Evolutionary conservation across 1,140 invertebrate species (phyloP).

Genomic region (Varroa destructor): DNA sequence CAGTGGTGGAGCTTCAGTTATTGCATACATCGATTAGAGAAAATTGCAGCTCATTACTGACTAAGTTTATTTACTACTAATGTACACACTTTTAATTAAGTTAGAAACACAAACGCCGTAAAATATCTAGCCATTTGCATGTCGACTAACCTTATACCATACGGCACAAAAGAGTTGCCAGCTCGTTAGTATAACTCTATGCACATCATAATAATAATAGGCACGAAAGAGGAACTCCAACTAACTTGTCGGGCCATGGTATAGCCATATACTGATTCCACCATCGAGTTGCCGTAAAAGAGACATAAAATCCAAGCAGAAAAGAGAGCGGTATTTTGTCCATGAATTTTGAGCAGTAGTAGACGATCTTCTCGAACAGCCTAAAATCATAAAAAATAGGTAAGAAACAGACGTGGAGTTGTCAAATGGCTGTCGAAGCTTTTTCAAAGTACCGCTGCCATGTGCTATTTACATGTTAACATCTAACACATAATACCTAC

Average conservation of each 20-base stretch:
- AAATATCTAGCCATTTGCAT: no score
- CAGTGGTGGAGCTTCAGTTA: no score
- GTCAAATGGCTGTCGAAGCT: neutral
- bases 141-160: no score
- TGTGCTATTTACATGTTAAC: slow-evolving; percentile 7
- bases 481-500: slow-evolving; percentile 32
- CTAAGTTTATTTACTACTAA: no score
- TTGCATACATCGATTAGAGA: no score
- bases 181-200: no score
- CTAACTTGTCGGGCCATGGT: slow-evolving; percentile 43
- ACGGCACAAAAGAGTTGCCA: no score
- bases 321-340: slow-evolving; percentile 42
- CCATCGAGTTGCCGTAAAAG: slow-evolving; percentile 41
- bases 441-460: neutral
- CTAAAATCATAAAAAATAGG: slow-evolving; percentile 34
- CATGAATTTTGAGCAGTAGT: slow-evolving; percentile 39
- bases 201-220: no score
- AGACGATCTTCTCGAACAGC: slow-evolving; percentile 40
- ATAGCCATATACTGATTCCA: slow-evolving; percentile 42
- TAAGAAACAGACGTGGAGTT: slow-evolving; percentile 2
- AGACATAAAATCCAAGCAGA: slow-evolving; percentile 42
- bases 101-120: no score
- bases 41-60: no score
- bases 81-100: no score
- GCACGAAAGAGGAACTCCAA: slow-evolving; percentile 34